Percentiles rank a stretch among this genome's conserved stretches.
Conservation (phyloP, 2,113 vertebrate species). For the Euleptes europaea region DNA sequence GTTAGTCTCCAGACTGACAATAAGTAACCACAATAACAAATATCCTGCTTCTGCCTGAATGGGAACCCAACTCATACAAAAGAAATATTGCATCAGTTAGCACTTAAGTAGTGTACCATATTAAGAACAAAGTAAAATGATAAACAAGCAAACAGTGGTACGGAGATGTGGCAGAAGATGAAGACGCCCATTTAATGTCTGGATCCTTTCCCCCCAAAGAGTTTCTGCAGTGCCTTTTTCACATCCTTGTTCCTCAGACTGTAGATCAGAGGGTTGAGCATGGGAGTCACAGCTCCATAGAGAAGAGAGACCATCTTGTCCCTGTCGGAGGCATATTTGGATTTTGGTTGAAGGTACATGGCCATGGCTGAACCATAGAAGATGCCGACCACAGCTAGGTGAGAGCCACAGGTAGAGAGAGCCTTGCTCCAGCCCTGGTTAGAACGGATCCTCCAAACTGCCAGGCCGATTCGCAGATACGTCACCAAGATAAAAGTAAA, state of each 20-base stretch:
- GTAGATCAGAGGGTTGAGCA: constrained; percentile 25
- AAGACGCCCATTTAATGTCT: neutral
- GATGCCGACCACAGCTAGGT: constrained; percentile 26
- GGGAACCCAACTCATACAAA: too few species aligned
- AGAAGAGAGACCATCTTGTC: constrained; percentile 27
- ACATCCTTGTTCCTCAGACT: constrained; percentile 13
- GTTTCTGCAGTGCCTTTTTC: neutral
- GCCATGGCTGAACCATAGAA: constrained; percentile 29
- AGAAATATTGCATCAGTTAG: too few species aligned
- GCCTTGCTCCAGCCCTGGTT: constrained; percentile 10
- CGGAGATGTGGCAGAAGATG: neutral
- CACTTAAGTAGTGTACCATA: too few species aligned
- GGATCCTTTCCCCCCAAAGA: neutral
- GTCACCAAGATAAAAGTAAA: constrained; percentile 36
- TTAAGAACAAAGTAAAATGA: too few species aligned
- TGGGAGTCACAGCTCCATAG: constrained; percentile 30
- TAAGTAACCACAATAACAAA: too few species aligned
- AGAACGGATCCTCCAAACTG: neutral
- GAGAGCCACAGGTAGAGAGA: constrained; percentile 36
- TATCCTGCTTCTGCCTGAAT: too few species aligned
- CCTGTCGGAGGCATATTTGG: neutral
- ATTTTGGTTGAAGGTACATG: constrained; percentile 27
- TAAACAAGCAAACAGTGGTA: too few species aligned
- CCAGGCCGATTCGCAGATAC: constrained; percentile 16
- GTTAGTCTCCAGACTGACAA: too few species aligned